A percentile compares a stretch with the other conserved stretches of the same genome.
Conservation (phyloP, 2,113 vertebrate genomes). For the Pterophyllum scalare region DNA sequence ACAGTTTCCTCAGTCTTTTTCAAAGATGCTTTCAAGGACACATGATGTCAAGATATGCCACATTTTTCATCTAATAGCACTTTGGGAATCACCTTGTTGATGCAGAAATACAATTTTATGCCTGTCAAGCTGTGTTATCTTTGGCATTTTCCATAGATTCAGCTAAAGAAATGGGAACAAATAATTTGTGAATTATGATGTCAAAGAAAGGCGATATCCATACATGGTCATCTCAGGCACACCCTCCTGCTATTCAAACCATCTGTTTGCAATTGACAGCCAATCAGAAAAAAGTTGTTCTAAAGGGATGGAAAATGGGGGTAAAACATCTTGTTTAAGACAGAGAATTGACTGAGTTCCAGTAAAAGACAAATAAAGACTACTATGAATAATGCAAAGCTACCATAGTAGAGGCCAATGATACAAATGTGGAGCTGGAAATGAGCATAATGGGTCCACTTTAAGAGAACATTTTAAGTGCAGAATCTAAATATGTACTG, state of each 20-base stretch:
- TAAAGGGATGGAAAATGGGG: not conserved
- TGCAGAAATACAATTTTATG: too few species aligned
- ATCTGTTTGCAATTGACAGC: not conserved
- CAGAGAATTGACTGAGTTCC: not conserved
- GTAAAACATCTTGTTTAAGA: not conserved
- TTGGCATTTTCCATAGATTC: too few species aligned
- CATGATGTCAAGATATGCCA: too few species aligned
- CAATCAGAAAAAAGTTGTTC: not conserved
- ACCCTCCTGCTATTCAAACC: not conserved
- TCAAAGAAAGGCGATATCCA: too few species aligned
- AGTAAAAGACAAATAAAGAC: not conserved
- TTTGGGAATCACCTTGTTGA: too few species aligned
- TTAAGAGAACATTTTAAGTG: conserved; percentile 11
- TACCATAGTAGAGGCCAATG: not conserved
- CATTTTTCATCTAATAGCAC: too few species aligned
- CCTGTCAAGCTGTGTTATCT: too few species aligned
- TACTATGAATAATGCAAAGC: conserved; percentile 8
- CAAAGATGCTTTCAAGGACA: too few species aligned
- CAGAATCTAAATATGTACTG: not conserved
- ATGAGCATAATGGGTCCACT: conserved; percentile 1
- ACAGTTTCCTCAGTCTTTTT: too few species aligned
- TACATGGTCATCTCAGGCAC: too few species aligned
- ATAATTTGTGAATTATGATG: too few species aligned
- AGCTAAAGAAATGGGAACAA: too few species aligned
- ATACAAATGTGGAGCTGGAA: not conserved